Evolutionary conservation across 2,888 invertebrate genomes (phyloP).

Genomic region (Macrophya alboannulata): DNA sequence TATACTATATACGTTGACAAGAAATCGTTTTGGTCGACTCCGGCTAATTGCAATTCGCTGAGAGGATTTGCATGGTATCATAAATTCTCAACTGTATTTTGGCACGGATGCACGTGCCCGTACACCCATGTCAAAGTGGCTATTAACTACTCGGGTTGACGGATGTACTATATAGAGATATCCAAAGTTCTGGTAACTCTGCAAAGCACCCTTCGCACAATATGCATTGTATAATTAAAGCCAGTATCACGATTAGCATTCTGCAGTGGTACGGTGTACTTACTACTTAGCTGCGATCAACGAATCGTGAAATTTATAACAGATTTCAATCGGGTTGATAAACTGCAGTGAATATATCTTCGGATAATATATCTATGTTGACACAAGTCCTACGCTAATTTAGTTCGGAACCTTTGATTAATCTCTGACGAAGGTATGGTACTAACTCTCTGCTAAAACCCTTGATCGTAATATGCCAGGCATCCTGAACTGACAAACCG

Average conservation of each 20-base stretch:
- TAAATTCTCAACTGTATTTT: conserved; percentile 23
- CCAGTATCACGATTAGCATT: background rate
- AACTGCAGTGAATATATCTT: background rate
- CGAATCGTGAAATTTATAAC: background rate
- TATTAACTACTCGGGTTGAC: conserved; percentile 33
- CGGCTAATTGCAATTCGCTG: conserved; percentile 10
- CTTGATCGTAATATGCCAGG: conserved; percentile 14
- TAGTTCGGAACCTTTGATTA: background rate
- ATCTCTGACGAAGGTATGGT: background rate
- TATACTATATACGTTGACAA: background rate
- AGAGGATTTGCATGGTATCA: background rate
- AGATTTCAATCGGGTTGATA: background rate
- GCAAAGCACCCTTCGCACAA: background rate
- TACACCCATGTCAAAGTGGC: background rate
- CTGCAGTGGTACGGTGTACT: background rate
- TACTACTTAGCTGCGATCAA: background rate
- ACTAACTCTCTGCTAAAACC: background rate
- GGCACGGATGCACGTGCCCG: conserved; percentile 10
- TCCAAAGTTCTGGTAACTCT: background rate
- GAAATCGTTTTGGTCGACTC: background rate
- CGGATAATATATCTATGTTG: background rate
- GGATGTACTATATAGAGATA: background rate
- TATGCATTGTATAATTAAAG: conserved; percentile 4
- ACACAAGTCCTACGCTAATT: background rate
- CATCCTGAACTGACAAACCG: conserved; percentile 23